Evolutionary conservation across 2,113 vertebrate genomes (phyloP), one percentile per base, ranked within the genome.

Genomic region (Indicator indicator): DNA sequence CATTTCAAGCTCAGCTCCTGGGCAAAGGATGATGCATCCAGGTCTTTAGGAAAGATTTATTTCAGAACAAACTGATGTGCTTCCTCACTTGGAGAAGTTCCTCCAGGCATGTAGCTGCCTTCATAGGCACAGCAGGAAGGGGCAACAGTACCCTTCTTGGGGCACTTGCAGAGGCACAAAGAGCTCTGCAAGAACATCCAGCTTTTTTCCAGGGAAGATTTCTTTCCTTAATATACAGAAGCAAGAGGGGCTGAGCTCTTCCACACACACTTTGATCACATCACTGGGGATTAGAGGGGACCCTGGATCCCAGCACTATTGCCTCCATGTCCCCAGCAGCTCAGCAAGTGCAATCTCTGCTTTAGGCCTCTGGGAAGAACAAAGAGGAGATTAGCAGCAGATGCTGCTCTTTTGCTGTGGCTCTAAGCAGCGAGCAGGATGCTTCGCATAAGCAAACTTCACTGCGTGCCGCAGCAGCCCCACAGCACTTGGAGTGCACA

Each of bases 361-460:
- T 65, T 54, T 11, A 88, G 58, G 63, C 64, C 60, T 33, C 85
- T 14, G 1, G 19, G 62, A 74, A 62, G 70, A 88, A 33, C 91
- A 95, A 92, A 90, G 86, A 71, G 48, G 65, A 83, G 86, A 86
- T 88, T 50, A 86, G 84, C 59, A 94, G 88, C 88, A 92, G 86
- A 92, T 69, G 83, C 85, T 81, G 82, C 87, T 89, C 44, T 77
- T 72, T 62, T 0, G 0, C 76, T 15, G 38, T 1, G n/a, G 65
- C 44, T 90, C 50, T 33, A 60, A 63, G 13, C 42, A 11, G 38
- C 38, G 30, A 36, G 63, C 27, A 28, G 72, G 76, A 91, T 44
- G 59, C 72, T 95, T 65, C 75, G 67, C 85, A 55, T 72, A 81
- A 86, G 42, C 50, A 46, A 95, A 81, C 88, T 38, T 40, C 60